A percentile compares a stretch with the other conserved stretches of the same genome.
Conservation (phyloP, 1,140 invertebrate species). For the Pygmarrhopalites habei region DNA sequence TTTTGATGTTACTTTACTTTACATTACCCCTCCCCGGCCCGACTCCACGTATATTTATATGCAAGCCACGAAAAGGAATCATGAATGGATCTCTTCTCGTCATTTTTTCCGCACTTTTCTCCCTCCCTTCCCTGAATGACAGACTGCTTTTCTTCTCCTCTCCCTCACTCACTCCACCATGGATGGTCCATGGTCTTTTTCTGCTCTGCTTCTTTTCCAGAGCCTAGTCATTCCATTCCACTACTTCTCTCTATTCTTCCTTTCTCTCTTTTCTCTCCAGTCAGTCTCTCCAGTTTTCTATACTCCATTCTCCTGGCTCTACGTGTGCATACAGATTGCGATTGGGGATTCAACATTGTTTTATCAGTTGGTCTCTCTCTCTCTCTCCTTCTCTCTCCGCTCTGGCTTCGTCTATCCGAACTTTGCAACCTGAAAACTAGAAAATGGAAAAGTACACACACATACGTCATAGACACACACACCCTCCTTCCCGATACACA, state of each 20-base stretch:
- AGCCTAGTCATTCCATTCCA: not conserved
- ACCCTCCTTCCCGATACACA: not conserved
- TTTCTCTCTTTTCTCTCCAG: not conserved
- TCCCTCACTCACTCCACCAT: not conserved
- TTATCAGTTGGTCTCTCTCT: constrained; percentile 6
- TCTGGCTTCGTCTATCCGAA: not conserved
- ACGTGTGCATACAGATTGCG: constrained; percentile 11
- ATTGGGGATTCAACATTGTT: constrained; percentile 26
- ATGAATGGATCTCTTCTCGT: constrained; percentile 23
- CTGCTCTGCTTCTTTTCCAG: not conserved
- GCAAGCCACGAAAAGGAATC: constrained; percentile 17
- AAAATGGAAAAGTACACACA: not conserved
- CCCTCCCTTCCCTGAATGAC: constrained; percentile 11
- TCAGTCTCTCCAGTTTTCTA: too few species aligned
- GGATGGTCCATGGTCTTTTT: not conserved
- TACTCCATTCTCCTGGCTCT: not conserved
- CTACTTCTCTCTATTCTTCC: not conserved
- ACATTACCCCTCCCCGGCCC: constrained; percentile 14
- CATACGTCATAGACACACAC: not conserved
- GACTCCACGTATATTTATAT: too few species aligned
- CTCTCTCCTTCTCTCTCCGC: not conserved
- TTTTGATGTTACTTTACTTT: constrained; percentile 13
- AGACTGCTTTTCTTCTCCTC: constrained; percentile 12
- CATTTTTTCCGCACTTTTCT: constrained; percentile 24
- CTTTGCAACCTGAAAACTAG: not conserved